Evolutionary conservation across 2,888 invertebrate species (phyloP), one percentile per base, ranked within the genome.

Genomic region (Diaphora mendica): DNA sequence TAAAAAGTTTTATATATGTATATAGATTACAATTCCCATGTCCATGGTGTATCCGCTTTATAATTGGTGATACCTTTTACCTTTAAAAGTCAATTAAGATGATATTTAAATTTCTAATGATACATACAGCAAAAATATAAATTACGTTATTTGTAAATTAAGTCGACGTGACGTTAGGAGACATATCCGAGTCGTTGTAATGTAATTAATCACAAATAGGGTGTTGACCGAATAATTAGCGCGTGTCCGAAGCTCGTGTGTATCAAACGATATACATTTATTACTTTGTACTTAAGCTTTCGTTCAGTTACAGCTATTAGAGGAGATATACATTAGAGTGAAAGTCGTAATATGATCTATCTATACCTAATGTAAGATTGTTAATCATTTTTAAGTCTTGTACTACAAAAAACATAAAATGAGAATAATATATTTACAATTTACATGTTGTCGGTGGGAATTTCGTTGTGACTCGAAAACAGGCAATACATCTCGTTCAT

Each of bases 161-260:
- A 66, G 9, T n/a, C 44, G 30, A 48, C 59, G 59, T 62, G 42
- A 69, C 62, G 64, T 62, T 69, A 39, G 33, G 26, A 71, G 73
- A 71, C 39, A n/a, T 68, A 39, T 59, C 59, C 39, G 33, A 66
- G 55, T 44, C 15, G 30, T 15, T 62, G 7, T 68, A 26, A 64
- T 30, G 64, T 64, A 55, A 74, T 80, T 74, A 75, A 75, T 75
- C 67, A 76, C 72, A 64, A 70, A 79, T 72, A 77, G 75, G 76
- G 79, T 71, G 76, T 76, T 62, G 68, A 70, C 72, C 26, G 17
- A 71, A 70, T 76, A 73, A 78, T 66, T 59, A 74, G 77, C 79
- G 79, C 79, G 74, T 81, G 79, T 78, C 72, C 35, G 59, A 30
- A 23, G n/a, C 35, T 73, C 73, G 71, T 81, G 81, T 73, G 75